Evolutionary conservation across 2,113 vertebrate genomes (phyloP).

Genomic region (Crypturellus undulatus): DNA sequence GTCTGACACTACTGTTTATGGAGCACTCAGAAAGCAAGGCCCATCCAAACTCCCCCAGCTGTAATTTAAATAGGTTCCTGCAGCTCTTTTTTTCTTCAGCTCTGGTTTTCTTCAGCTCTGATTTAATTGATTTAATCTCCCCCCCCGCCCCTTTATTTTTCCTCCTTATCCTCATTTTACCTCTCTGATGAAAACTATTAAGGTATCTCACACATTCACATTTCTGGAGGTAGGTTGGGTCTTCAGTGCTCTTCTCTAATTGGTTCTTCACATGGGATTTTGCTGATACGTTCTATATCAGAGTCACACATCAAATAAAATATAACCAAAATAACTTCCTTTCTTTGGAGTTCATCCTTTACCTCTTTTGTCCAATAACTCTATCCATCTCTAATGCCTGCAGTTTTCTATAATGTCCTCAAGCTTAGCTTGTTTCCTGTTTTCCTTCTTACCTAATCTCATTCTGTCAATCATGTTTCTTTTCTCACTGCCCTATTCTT

Average conservation of each 20-base stretch:
- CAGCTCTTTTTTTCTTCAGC: not conserved
- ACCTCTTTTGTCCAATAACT: not conserved
- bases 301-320: not conserved
- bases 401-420: not conserved
- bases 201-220: not conserved
- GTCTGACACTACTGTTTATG: not conserved
- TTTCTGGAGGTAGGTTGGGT: not conserved
- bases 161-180: not conserved
- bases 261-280: not conserved
- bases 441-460: not conserved
- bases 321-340: not conserved
- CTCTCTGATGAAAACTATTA: not conserved
- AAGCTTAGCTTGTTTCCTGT: not conserved
- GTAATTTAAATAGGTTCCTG: not conserved
- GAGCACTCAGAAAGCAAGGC: rapidly evolving
- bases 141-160: not conserved
- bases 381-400: not conserved
- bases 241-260: not conserved
- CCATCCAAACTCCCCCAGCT: not conserved
- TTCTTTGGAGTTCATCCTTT: not conserved
- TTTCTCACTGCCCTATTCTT: not conserved
- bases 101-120: not conserved
- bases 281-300: not conserved
- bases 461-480: not conserved
- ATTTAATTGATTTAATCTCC: not conserved